Percentiles rank a stretch among this genome's conserved stretches.
These are phyloP conservation scores for Hippocampus guttulatus DNA, from an alignment of 2,113 vertebrate genomes.

Conservation along the genomic window DNA sequence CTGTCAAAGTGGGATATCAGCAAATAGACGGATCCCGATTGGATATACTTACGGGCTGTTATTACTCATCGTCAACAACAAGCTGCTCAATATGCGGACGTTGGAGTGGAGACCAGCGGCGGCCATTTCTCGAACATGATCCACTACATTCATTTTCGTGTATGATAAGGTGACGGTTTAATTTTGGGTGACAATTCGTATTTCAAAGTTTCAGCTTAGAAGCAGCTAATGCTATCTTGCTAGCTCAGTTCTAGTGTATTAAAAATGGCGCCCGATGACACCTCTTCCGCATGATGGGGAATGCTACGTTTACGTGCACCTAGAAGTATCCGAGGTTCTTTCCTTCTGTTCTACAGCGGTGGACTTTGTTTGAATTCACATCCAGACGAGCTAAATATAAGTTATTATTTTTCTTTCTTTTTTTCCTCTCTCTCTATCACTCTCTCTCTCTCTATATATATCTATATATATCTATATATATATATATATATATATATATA, in stretches of 20 bases:
- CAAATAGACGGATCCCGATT: conserved; percentile 43
- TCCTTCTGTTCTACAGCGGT: background rate
- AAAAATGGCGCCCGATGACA: conserved; percentile 66
- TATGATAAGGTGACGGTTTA: background rate
- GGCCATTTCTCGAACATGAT: conserved; percentile 96
- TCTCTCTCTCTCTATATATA: too few species aligned
- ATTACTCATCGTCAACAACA: conserved; percentile 94
- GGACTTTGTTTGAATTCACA: background rate
- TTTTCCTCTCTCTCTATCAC: too few species aligned
- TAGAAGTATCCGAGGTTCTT: background rate
- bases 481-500: too few species aligned
- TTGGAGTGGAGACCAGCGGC: conserved; percentile 94
- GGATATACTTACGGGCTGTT: conserved; percentile 92
- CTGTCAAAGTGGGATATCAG: background rate
- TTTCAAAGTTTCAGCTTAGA: conserved; percentile 41
- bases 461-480: too few species aligned
- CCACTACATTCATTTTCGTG: conserved; percentile 73
- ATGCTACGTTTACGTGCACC: conserved; percentile 30
- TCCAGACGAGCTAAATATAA: too few species aligned
- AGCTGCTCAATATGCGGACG: conserved; percentile 90
- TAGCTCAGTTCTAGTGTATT: conserved; percentile 49
- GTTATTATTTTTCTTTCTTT: too few species aligned
- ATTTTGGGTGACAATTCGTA: background rate
- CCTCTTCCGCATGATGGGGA: conserved; percentile 40
- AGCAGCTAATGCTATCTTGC: conserved; percentile 47